Base-by-base conservation (phyloP, 2,113 vertebrate species). In the Perccottus glenii region DNA sequence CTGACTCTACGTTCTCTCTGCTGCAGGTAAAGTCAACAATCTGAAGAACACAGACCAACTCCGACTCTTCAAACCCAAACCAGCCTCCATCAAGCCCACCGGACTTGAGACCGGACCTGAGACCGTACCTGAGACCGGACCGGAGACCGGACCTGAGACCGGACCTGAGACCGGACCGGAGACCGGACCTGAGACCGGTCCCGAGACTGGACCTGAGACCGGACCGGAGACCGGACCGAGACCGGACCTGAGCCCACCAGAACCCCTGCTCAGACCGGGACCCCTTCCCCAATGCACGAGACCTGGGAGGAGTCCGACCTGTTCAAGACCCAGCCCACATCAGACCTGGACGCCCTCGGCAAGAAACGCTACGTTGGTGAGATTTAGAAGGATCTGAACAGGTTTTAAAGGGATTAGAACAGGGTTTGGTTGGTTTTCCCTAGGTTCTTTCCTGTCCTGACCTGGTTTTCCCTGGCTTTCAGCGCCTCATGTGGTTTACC, bases 401-500 rank as follows among this genome's bases (percentile, higher is more conserved):
- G 19, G 19, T 27, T 27, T 27, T 27, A 27, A 27, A 27, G 19
- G 19, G 19, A 27, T 27, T 27, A 27, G 19, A 27, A 27, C n/a
- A 27, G 19, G 19, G 19, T 27, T 27, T 27, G 19, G 19, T 27
- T 27, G 19, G 19, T 27, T 27, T 27, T 27, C 19, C 19, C 3
- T 27, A 27, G 19, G 19, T 27, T 27, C 19, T 27, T 27, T 3
- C 19, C 19, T 27, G 19, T 27, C 19, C 19, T 27, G 19, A 27
- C 19, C 19, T 27, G 19, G 10, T 46, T 6, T 9, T 5, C 44
- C 8, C 52, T 44, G 12, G 2, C 19, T 46, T 53, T 0, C 51
- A 99, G 97, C 94, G 1, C 92, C 95, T 42, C 93, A 98, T 3
- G 95, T 99, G 36, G 78, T 93, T 60, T 99, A 97, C 59, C 93